Evolutionary conservation across 2,888 invertebrate species (phyloP).

Genomic region (Rugalucina vietnamica): DNA sequence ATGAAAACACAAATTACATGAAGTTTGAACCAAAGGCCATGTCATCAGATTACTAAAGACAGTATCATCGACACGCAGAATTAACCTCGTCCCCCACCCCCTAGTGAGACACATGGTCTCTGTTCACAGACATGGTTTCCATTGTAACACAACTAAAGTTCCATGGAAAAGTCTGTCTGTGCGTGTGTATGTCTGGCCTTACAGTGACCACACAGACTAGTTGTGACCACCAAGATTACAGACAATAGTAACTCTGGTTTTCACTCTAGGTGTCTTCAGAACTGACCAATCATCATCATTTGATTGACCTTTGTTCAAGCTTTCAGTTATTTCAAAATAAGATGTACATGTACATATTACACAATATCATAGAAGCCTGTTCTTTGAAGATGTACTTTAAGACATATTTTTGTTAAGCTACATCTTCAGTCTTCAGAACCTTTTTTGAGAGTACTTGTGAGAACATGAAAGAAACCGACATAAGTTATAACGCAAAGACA

Average conservation of each 20-base stretch:
- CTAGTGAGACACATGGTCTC: not conserved
- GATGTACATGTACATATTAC: no score
- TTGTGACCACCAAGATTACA: not conserved
- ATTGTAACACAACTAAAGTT: not conserved
- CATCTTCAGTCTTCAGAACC: no score
- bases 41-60: constrained; percentile 7
- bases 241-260: constrained; percentile 8
- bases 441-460: no score
- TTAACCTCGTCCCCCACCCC: not conserved
- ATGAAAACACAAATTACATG: no score
- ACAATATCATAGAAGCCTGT: no score
- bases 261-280: not conserved
- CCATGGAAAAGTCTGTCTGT: not conserved
- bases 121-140: not conserved
- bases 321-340: no score
- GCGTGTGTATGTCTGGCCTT: not conserved
- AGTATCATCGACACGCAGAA: not conserved
- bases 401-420: no score
- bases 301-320: no score
- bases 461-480: no score
- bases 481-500: no score
- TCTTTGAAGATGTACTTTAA: no score
- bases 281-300: not conserved
- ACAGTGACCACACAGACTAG: not conserved
- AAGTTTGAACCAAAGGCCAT: no score